Evolutionary conservation across 2,797 vertebrate species (phyloP).

Genomic region (Trichosurus vulpecula): DNA sequence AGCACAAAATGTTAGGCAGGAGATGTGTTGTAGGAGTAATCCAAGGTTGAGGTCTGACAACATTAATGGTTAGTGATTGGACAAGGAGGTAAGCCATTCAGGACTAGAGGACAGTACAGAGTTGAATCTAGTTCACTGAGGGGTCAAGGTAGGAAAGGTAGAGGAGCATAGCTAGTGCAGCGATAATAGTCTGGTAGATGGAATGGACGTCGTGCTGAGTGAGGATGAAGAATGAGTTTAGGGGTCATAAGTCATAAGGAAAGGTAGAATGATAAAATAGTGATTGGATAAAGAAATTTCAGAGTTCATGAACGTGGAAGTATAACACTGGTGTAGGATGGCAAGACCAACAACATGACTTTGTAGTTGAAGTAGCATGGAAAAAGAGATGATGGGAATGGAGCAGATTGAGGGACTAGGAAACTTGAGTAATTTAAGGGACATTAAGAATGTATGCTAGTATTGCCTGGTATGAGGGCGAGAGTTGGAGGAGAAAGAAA

Average conservation of each 20-base stretch:
- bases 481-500: not conserved
- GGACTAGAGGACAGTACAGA: not conserved
- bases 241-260: not conserved
- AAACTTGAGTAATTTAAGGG: not conserved
- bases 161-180: not conserved
- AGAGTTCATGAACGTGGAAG: not conserved
- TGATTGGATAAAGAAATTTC: not conserved
- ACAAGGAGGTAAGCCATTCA: not conserved
- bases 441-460: not conserved
- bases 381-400: not conserved
- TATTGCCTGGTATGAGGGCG: not conserved
- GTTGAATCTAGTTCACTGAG: not conserved
- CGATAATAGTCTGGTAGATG: not conserved
- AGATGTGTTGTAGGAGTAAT: not conserved
- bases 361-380: not conserved
- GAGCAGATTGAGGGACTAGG: not conserved
- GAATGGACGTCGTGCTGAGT: not conserved
- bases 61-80: not conserved
- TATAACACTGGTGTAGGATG: not conserved
- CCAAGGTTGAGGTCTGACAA: not conserved
- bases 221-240: not conserved
- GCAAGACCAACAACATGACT: not conserved
- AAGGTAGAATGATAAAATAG: not conserved
- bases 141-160: not conserved
- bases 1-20: not conserved